A percentile compares a stretch with the other conserved stretches of the same genome.
phyloP scores from a whole-genome alignment of 2,797 vertebrate species.

The Sciaenops ocellatus region DNA sequence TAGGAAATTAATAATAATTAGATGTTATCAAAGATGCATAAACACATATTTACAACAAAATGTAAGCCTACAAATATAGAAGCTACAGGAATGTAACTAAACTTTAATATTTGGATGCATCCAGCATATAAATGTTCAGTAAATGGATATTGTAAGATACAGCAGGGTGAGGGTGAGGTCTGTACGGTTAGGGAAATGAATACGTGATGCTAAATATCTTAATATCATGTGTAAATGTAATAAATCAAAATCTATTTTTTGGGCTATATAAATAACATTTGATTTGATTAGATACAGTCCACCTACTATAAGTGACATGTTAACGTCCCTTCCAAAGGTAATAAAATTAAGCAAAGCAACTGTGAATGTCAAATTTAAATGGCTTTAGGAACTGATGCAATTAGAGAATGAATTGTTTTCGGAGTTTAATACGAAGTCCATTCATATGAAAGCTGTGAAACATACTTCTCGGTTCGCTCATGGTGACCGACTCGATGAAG shows the following conservation, averaged over 20 bases:
- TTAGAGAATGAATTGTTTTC: no score
- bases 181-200: background rate
- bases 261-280: no score
- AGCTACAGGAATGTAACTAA: background rate
- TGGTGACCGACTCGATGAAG: constrained; percentile 97
- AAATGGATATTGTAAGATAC: background rate
- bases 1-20: constrained; percentile 17
- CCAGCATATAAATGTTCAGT: background rate
- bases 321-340: no score
- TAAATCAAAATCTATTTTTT: background rate
- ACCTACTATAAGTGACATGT: background rate
- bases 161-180: background rate
- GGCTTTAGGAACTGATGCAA: no score
- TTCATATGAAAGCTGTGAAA: constrained; percentile 13
- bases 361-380: background rate
- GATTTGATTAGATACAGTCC: background rate
- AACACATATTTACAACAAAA: background rate
- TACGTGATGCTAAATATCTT: constrained; percentile 9
- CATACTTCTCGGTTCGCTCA: constrained; percentile 92
- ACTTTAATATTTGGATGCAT: background rate
- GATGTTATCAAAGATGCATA: background rate
- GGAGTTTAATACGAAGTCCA: background rate
- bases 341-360: background rate
- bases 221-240: constrained; percentile 7
- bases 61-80: background rate